Evolutionary conservation across 2,888 invertebrate species (phyloP).

Genomic region (Dryobota labecula): DNA sequence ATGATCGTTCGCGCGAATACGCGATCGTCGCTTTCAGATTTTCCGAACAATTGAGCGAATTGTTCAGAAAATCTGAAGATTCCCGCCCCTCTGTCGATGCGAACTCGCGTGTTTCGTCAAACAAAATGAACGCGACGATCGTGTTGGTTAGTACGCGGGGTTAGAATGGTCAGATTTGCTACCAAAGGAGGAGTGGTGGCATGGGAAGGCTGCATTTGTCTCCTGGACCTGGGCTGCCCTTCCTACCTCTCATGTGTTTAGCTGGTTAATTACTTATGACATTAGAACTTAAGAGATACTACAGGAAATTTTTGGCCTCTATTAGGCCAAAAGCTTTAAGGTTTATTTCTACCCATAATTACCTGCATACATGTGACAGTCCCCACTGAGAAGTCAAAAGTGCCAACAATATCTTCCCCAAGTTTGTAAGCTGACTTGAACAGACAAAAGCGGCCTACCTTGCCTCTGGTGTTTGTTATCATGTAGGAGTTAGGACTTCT

Average conservation of each 20-base stretch:
- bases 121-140: no score
- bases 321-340: no score
- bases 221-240: not conserved
- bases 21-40: no score
- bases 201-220: no score
- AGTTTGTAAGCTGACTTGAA: conserved; percentile 99
- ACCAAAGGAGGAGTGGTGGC: not conserved
- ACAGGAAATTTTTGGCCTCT: not conserved
- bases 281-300: not conserved
- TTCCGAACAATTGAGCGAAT: no score
- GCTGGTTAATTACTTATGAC: not conserved
- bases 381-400: conserved; percentile 97
- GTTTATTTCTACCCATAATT: conserved; percentile 34
- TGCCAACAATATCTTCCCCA: conserved; percentile 99
- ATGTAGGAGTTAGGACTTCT: conserved; percentile 97
- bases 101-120: no score
- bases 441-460: conserved; percentile 97
- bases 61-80: not conserved
- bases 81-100: no score
- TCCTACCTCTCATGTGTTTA: not conserved
- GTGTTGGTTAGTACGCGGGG: no score
- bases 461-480: conserved; percentile 97
- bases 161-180: not conserved
- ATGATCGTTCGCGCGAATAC: not conserved
- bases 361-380: conserved; percentile 98